Base-by-base conservation (phyloP, 1,140 invertebrate genomes). In the Tetraneura akinire region DNA sequence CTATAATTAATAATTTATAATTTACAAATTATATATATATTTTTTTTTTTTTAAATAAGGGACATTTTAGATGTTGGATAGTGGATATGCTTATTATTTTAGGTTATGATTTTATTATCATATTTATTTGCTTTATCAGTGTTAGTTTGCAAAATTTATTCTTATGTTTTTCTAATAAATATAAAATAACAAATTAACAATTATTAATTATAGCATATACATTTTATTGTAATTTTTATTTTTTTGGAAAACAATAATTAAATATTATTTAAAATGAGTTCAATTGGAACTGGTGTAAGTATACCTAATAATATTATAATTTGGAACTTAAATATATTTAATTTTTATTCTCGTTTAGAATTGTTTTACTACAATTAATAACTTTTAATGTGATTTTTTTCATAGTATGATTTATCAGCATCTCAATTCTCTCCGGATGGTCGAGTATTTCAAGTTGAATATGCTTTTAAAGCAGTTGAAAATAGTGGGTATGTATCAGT, bases 391-490 rank as follows among this genome's bases (percentile, higher is more conserved):
- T n/a, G n/a, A 82, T 68, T 84, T 85, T 86, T 80, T 83, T 90
- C 91, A 32, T 86, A 97, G 94, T 98, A 99, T 86, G 98, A 99
- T 91, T 89, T 99, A 82, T 99, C 97, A 81, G 98, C 98, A 13
- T 98, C 98, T 21, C 98, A 99, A 89, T 99, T 99, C 89, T 99
- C 97, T 14, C 98, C 98, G 14, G 98, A 99, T 87, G 98, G 98
- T 18, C 88, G 96, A 84, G 96, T 99, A 68, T 99, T 99, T 88
- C 97, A 99, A 92, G 96, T 99, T 1, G 98, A 99, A 89, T 99
- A 99, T 88, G 98, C 98, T 32, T 93, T 95, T 73, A 99, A 99
- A 88, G 98, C 98, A 18, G 97, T 99, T 3, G 98, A 99, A 89
- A 98, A 98, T 84, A 98, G 96, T 86, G 97, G 97, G 92, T 93